A percentile compares a stretch with the other conserved stretches of the same genome.
Conservation (phyloP, 2,113 vertebrate genomes). For the Syrmaticus mikado region DNA sequence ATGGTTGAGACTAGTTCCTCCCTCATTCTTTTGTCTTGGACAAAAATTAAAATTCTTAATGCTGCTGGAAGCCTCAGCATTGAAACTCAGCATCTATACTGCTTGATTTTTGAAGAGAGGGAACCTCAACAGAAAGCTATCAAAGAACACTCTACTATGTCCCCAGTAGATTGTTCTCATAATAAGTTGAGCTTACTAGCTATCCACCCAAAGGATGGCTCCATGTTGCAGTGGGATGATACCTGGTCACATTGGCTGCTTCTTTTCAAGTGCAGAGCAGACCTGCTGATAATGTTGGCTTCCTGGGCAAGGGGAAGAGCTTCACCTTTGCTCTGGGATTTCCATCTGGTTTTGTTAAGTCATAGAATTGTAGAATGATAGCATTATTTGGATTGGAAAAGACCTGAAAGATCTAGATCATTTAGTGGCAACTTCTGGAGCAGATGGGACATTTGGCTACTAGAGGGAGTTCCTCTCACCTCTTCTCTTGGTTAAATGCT, state of each 20-base stretch:
- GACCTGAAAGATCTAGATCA: too few relatives aligned
- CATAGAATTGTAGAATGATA: too few relatives aligned
- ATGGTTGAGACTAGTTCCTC: neutral
- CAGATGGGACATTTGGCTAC: neutral
- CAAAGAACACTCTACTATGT: neutral
- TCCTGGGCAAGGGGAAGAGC: neutral
- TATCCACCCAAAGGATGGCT: neutral
- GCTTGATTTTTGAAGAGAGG: neutral
- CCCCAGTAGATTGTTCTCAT: neutral
- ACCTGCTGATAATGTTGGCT: neutral
- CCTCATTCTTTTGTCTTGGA: neutral
- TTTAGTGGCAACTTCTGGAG: neutral
- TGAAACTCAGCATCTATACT: neutral
- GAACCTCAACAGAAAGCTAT: neutral
- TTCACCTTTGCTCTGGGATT: neutral
- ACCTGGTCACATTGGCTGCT: rapidly evolving
- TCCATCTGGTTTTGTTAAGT: neutral
- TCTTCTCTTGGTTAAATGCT: neutral
- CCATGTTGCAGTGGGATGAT: neutral
- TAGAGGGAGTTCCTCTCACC: neutral
- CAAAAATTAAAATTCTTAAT: too few relatives aligned
- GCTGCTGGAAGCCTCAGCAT: neutral
- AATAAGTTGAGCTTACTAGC: neutral
- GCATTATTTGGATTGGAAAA: too few relatives aligned
- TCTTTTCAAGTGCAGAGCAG: neutral